Percentiles rank a stretch among this genome's conserved stretches.
Conservation (phyloP, 1,140 invertebrate species). For the Caerostris extrusa region DNA sequence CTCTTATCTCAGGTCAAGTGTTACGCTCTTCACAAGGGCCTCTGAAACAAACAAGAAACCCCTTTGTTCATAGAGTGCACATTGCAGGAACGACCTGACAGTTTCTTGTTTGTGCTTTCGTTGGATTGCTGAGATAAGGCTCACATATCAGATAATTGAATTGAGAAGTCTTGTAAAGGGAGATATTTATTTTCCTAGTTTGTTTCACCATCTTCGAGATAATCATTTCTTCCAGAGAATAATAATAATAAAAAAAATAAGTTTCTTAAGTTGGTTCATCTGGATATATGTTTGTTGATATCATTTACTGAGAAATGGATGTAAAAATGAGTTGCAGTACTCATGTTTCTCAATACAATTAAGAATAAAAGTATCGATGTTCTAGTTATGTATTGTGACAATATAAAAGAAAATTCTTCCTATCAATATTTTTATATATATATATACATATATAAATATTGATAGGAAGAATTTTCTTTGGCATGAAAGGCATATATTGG, state of each 20-base stretch:
- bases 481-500: no score
- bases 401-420: no score
- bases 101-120: not conserved
- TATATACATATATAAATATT: no score
- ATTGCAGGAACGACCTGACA: not conserved
- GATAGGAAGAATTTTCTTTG: no score
- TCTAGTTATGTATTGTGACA: no score
- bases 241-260: not conserved
- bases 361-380: no score
- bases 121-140: not conserved
- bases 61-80: slow-evolving; percentile 8
- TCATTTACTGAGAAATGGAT: not conserved
- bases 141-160: not conserved
- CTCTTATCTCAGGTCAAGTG: not conserved
- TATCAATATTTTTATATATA: no score
- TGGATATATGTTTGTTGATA: not conserved
- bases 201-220: not conserved
- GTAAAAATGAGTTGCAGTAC: not conserved
- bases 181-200: not conserved
- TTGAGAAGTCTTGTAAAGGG: not conserved
- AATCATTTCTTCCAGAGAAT: not conserved
- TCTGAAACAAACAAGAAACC: not conserved
- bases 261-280: not conserved
- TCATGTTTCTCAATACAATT: no score
- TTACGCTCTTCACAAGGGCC: not conserved